Base-by-base conservation (phyloP, 64 coral and sea anemone species). In the Hydrozoanthus tunicans region DNA sequence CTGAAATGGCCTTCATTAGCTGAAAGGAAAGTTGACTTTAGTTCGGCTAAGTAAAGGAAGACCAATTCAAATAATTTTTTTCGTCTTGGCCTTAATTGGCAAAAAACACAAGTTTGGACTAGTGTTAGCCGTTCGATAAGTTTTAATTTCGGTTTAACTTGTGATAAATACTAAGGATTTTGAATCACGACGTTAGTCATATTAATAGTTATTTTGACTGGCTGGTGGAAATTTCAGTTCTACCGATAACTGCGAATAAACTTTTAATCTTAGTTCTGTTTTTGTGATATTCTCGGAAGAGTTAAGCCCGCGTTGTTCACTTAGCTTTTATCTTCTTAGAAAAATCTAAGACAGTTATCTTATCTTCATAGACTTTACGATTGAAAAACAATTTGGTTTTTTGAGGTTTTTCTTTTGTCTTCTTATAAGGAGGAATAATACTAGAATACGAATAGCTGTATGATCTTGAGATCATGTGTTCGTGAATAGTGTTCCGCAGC, bases 401-500 rank as follows among this genome's bases (percentile, higher is more conserved):
- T 24, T 60, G 64, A 6, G 94, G 94, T 32, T 96, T 96, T 11
- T 63, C 56, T 71, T 93, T 90, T 20, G 90, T 93, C 27, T 84
- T 89, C 26, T 88, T 93, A 20, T 96, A 96, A 58, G 94, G 94
- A 52, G 94, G 94, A 15, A 96, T 96, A 4, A 91, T 93, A 64
- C 91, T 93, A 13, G 83, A 83, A 24, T 96, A 96, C 2, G 94
- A 93, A 51, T 73, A 93, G 51, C 88, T 96, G n/a, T 96, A 96
- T 4, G 94, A 96, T 56, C 94, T 83, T 8, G 91, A 91, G 9
- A 96, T 96, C 94, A 96, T 96, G 10, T 96, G 94, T 54, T 96
- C 80, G 6, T 96, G 94, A n/a, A 93, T 96, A 0, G 73, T 86
- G 51, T 96, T 96, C 77, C 94, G 82, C 3, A 96, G 77, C 17